Conservation (phyloP, 2,888 invertebrate species). For the Papilio elwesi region DNA sequence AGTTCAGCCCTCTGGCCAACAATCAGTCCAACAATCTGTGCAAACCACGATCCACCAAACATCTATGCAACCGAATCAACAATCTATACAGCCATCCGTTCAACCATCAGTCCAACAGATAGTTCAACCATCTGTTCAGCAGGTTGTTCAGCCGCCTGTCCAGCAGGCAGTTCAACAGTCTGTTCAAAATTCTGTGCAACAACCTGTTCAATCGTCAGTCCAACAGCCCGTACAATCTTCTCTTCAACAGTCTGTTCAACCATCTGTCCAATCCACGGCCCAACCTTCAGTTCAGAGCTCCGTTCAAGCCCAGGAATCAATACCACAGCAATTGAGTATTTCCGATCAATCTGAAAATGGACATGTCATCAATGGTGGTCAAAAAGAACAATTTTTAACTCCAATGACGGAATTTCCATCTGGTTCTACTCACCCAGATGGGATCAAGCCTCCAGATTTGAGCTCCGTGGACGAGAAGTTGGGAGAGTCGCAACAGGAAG, state of each 20-base stretch:
- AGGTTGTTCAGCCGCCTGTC: slow-evolving; percentile 43
- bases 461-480: slow-evolving; percentile 76
- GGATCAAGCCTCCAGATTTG: slow-evolving; percentile 67
- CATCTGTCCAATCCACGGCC: slow-evolving; percentile 39
- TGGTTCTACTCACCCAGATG: slow-evolving; percentile 62
- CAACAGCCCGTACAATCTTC: slow-evolving; percentile 23
- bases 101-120: slow-evolving; percentile 41
- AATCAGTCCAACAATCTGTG: slow-evolving; percentile 46
- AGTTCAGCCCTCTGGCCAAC: slow-evolving; percentile 47
- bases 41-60: slow-evolving; percentile 44
- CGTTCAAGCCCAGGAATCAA: slow-evolving; percentile 53
- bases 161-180: slow-evolving; percentile 40
- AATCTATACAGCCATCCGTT: slow-evolving; percentile 46
- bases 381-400: slow-evolving; percentile 77
- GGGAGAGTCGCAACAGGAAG: slow-evolving; percentile 65
- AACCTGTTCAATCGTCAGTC: too few relatives aligned
- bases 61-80: slow-evolving; percentile 43
- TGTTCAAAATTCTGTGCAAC: slow-evolving; percentile 49
- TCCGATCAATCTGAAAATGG: slow-evolving; percentile 63
- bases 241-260: slow-evolving; percentile 39
- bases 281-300: slow-evolving; percentile 37
- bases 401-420: slow-evolving; percentile 76
- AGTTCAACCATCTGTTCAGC: slow-evolving; percentile 47
- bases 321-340: slow-evolving; percentile 65
- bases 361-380: slow-evolving; percentile 58